Base-by-base conservation (phyloP, 2,113 vertebrate species). In the Campylorhamphus procurvoides region DNA sequence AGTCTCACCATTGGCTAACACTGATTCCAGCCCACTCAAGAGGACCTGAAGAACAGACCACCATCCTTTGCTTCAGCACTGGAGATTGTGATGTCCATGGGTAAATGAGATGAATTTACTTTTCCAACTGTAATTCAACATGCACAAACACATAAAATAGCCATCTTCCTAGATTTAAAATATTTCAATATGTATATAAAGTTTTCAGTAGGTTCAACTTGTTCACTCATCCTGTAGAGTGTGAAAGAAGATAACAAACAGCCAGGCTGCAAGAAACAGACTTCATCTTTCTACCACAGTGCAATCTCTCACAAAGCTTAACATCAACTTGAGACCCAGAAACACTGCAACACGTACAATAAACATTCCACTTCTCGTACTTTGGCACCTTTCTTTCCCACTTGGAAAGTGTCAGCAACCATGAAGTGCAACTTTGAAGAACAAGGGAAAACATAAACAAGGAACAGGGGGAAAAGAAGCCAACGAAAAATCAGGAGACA, bases 71-170 rank as follows among this genome's bases (percentile, higher is more conserved):
- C 10, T 67, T 83, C 58, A 59, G 47, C n/a, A 22, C 24, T 50
- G 18, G 9, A 9, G 14, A 44, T 72, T 49, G 15, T 3, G 1
- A 50, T 66, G 33, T 42, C 56, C 50, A 23, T 42, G 9, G 7
- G 15, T 31, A 44, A 58, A 42, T 58, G 56, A 79, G 33, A 55
- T 39, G 17, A 42, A 12, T 3, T 71, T 50, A 37, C 23, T 42
- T 20, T 59, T 47, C 40, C 23, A 56, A 3, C 18, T 39, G 46
- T 44, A 81, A 60, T 60, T 10, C 12, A 62, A 47, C 5, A 28
- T 25, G 31, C 7, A 18, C 0, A 53, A 23, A 31, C 2, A 31
- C 0, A 1, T 25, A 66, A 84, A 87, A 84, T 31, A n/a, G 5
- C 4, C 12, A 15, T 53, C 35, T 35, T 47, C 1, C 2, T 29